A percentile compares a stretch with the other conserved stretches of the same genome.
Evolutionary conservation across 2,888 invertebrate genomes (phyloP).

Genomic region (Calameuta filiformis): DNA sequence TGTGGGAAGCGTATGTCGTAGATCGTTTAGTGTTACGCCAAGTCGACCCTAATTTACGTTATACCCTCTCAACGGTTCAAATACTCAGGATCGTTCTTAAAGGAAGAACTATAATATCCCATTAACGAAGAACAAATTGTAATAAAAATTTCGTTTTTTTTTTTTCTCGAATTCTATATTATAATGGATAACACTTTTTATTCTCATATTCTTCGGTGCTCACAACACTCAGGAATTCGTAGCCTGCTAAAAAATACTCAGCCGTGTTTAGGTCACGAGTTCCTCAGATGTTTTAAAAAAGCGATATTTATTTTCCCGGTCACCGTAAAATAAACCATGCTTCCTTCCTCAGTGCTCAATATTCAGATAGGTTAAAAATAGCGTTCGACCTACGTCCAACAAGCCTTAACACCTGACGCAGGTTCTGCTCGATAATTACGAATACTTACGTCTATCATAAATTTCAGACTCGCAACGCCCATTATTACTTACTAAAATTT

Average conservation of each 20-base stretch:
- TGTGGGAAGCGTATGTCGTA: background rate
- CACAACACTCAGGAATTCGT: background rate
- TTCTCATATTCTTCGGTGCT: background rate
- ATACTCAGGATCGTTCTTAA: background rate
- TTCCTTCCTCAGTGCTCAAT: background rate
- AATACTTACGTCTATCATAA: background rate
- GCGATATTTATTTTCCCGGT: background rate
- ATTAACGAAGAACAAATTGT: background rate
- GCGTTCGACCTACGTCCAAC: background rate
- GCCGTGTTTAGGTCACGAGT: background rate
- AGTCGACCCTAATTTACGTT: background rate
- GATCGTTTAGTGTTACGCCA: background rate
- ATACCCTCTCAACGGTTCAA: background rate
- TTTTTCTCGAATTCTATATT: background rate
- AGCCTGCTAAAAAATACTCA: background rate
- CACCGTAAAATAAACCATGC: background rate
- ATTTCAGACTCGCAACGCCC: background rate
- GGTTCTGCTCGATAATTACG: background rate
- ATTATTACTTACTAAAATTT: background rate
- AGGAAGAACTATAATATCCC: background rate
- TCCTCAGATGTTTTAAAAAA: background rate
- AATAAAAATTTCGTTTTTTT: background rate
- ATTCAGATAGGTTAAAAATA: background rate
- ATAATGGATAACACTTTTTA: background rate
- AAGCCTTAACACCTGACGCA: background rate